Conservation (phyloP, 2,888 invertebrate genomes). For the Cryptus armator region DNA sequence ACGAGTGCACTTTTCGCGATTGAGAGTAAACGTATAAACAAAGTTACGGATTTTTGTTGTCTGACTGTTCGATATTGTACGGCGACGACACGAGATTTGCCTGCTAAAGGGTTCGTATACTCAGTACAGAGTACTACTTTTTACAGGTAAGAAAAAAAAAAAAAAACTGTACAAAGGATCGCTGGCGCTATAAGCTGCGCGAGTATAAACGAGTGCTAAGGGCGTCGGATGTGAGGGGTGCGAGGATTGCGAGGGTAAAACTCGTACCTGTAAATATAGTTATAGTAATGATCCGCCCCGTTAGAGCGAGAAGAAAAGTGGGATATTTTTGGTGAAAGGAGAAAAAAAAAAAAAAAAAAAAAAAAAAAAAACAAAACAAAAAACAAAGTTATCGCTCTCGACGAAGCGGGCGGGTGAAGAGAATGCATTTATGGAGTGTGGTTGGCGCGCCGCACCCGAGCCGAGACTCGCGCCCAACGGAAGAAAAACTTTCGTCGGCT, state of each 20-base stretch:
- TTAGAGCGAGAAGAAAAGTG: constrained; percentile 21
- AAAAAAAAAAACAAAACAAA: constrained; percentile 32
- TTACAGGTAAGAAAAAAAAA: background rate
- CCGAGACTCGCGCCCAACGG: constrained; percentile 68
- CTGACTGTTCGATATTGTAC: constrained; percentile 8
- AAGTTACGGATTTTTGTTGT: constrained; percentile 3
- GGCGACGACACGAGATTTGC: background rate
- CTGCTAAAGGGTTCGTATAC: background rate
- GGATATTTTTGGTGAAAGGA: constrained; percentile 39
- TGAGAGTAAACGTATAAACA: constrained; percentile 28
- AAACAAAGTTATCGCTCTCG: constrained; percentile 42
- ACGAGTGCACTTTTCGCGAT: constrained; percentile 27
- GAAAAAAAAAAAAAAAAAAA: constrained; percentile 32
- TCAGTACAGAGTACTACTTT: background rate
- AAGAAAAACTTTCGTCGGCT: constrained; percentile 81
- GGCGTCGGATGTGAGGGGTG: background rate
- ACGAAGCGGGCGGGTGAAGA: constrained; percentile 66
- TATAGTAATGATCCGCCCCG: constrained; percentile 30
- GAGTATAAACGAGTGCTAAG: background rate
- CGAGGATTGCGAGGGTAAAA: background rate
- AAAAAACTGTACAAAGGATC: background rate
- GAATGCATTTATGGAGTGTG: constrained; percentile 80
- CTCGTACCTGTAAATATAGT: constrained; percentile 5
- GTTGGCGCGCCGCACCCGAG: constrained; percentile 38
- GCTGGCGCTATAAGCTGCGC: background rate